phyloP scores from a whole-genome alignment of 2,888 invertebrate species.

The Nasonovia ribisnigri region DNA sequence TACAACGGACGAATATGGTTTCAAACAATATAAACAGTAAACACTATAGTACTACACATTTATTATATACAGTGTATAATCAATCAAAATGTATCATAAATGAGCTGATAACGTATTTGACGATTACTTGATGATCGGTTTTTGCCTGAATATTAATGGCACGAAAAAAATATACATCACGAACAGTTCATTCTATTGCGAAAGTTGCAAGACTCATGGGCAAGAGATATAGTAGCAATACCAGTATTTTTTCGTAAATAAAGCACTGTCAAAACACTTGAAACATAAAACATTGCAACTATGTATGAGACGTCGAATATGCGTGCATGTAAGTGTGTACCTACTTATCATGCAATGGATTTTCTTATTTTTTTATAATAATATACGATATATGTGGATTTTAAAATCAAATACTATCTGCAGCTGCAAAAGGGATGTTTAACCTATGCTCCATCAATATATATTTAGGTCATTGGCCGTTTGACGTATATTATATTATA shows the following conservation, averaged over 20 bases:
- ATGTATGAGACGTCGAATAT: too few species aligned
- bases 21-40: too few species aligned
- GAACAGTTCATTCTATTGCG: not conserved
- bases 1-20: too few species aligned
- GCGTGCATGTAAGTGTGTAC: too few species aligned
- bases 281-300: not conserved
- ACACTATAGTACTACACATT: not conserved
- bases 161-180: not conserved
- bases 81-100: not conserved
- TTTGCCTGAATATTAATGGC: not conserved
- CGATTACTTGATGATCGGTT: not conserved
- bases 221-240: not conserved
- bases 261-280: not conserved
- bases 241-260: not conserved
- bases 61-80: not conserved
- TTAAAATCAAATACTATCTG: not conserved
- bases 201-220: not conserved
- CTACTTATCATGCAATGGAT: not conserved
- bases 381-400: not conserved
- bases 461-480: not conserved
- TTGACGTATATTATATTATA: not conserved
- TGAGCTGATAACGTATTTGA: not conserved
- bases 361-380: not conserved
- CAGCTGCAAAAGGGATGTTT: not conserved
- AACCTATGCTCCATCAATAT: too few species aligned